Conservation (phyloP, 2,888 invertebrate species). For the Parelbella ahira region DNA sequence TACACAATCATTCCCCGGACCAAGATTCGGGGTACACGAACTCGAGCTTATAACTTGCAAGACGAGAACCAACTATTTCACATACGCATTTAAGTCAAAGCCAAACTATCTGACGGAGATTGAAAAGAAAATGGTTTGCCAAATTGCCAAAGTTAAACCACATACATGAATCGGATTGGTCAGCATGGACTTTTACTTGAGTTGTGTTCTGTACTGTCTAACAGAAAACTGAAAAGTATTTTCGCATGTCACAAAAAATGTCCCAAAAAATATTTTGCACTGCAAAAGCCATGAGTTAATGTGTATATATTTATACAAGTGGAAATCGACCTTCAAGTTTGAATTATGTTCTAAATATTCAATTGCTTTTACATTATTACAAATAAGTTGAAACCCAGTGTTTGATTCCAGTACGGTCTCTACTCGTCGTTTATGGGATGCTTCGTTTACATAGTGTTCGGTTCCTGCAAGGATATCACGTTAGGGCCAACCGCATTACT, state of each 20-base stretch:
- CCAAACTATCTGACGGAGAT: slow-evolving; percentile 3
- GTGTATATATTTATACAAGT: too few species aligned
- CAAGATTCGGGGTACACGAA: slow-evolving; percentile 2
- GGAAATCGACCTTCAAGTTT: too few species aligned
- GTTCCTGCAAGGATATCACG: slow-evolving; percentile 92
- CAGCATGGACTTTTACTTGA: too few species aligned
- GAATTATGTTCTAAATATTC: too few species aligned
- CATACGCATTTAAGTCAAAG: slow-evolving; percentile 13
- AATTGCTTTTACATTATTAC: too few species aligned
- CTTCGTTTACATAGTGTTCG: slow-evolving; percentile 93
- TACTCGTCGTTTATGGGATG: slow-evolving; percentile 97
- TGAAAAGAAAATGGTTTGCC: slow-evolving; percentile 12
- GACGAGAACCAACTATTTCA: slow-evolving; percentile 18
- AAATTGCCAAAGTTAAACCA: slow-evolving; percentile 12
- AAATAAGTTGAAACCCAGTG: too few species aligned
- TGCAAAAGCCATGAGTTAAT: too few species aligned
- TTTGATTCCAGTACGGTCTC: slow-evolving; percentile 93
- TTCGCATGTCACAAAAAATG: too few species aligned
- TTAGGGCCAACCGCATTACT: slow-evolving; percentile 96
- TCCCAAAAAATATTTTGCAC: too few species aligned
- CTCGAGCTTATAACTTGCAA: slow-evolving; percentile 4
- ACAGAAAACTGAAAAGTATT: too few species aligned
- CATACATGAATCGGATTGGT: too few species aligned
- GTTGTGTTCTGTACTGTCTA: too few species aligned
- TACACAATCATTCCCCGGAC: slow-evolving; percentile 21